Evolutionary conservation across 2,797 vertebrate genomes (phyloP).

Genomic region (Sebastes itinus): DNA sequence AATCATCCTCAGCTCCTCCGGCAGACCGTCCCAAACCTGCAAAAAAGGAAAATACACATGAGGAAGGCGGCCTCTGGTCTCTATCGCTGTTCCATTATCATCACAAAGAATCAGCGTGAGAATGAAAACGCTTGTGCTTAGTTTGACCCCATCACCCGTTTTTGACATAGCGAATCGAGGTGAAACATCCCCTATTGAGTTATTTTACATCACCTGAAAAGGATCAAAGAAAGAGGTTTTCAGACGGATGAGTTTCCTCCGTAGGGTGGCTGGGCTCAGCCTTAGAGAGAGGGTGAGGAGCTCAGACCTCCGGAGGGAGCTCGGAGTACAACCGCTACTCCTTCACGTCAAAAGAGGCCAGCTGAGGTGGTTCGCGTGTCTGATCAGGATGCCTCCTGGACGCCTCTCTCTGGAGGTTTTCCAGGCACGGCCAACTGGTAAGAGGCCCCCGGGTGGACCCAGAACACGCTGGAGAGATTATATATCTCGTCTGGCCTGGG

Average conservation of each 20-base stretch:
- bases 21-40: not conserved
- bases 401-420: too few species aligned
- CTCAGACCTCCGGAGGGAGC: too few species aligned
- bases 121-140: not conserved
- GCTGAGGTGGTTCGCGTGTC: too few species aligned
- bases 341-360: too few species aligned
- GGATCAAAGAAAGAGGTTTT: not conserved
- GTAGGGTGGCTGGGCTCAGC: too few species aligned
- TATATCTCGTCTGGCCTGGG: too few species aligned
- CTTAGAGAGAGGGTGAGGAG: too few species aligned
- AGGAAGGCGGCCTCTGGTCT: not conserved
- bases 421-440: too few species aligned
- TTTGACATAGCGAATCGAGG: not conserved
- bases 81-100: not conserved
- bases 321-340: too few species aligned
- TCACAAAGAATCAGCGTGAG: not conserved
- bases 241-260: not conserved
- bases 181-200: not conserved
- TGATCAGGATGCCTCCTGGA: too few species aligned
- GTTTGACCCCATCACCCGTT: not conserved
- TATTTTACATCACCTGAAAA: not conserved
- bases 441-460: too few species aligned
- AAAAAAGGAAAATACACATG: not conserved
- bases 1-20: slow-evolving; percentile 13
- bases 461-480: too few species aligned